Percentiles rank a stretch among this genome's conserved stretches.
Conservation (phyloP, 1,140 invertebrate genomes). For the Spodoptera litura region DNA sequence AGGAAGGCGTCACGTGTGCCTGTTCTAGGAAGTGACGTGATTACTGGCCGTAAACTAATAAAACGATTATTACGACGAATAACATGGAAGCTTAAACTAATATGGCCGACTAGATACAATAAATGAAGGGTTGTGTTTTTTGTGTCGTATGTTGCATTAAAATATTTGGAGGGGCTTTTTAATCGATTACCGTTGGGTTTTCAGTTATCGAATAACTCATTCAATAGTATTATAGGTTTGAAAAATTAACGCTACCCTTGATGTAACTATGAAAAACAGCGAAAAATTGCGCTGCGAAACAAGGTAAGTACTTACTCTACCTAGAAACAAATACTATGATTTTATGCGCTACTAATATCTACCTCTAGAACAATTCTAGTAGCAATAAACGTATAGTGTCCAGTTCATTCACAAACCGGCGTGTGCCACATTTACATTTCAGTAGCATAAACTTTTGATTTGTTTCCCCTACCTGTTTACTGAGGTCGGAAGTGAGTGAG, state of each 20-base stretch:
- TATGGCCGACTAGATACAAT: slow-evolving; percentile 18
- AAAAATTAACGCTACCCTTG: too few species aligned
- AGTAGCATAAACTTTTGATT: slow-evolving; percentile 73
- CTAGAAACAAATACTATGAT: too few species aligned
- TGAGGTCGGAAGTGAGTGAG: slow-evolving; percentile 66
- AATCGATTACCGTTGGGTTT: too few species aligned
- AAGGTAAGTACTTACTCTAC: too few species aligned
- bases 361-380: too few species aligned
- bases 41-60: slow-evolving; percentile 74
- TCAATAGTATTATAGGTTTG: too few species aligned
- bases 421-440: slow-evolving; percentile 67
- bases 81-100: slow-evolving; percentile 11
- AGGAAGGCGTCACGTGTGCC: slow-evolving; percentile 60
- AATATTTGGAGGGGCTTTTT: not conserved
- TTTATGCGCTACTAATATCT: too few species aligned
- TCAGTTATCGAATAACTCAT: too few species aligned
- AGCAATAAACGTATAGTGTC: not conserved
- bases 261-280: too few species aligned
- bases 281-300: too few species aligned
- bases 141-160: not conserved
- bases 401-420: slow-evolving; percentile 18
- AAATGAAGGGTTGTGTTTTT: not conserved
- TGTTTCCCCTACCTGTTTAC: slow-evolving; percentile 74
- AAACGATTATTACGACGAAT: slow-evolving; percentile 62
- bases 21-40: slow-evolving; percentile 73